These are phyloP conservation scores for Selenia dentaria DNA, from an alignment of 2,888 invertebrate genomes.

Conservation along the genomic window DNA sequence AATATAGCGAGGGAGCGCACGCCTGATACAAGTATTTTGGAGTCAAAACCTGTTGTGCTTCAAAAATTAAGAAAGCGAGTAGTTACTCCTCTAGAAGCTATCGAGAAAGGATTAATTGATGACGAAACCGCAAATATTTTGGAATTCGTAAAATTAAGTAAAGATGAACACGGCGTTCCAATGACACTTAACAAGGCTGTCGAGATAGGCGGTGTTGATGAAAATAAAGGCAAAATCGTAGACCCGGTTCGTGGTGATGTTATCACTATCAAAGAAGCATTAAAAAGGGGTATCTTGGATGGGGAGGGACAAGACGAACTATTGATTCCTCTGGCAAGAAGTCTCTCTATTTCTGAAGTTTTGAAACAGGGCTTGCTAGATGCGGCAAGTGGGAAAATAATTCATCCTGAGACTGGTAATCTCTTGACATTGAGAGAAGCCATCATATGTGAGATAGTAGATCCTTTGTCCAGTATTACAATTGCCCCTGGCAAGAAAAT, in stretches of 20 bases:
- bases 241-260: constrained; percentile 93
- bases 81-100: constrained; percentile 90
- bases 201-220: constrained; percentile 87
- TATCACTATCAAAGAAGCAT: constrained; percentile 92
- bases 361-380: constrained; percentile 94
- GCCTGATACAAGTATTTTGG: constrained; percentile 82
- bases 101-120: constrained; percentile 92
- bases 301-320: constrained; percentile 90
- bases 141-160: constrained; percentile 84
- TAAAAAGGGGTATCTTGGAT: constrained; percentile 92
- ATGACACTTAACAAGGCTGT: constrained; percentile 92
- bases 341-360: constrained; percentile 92
- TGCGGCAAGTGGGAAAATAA: constrained; percentile 88
- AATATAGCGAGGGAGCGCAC: constrained; percentile 86
- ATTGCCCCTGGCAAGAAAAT: constrained; percentile 86
- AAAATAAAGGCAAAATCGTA: constrained; percentile 89
- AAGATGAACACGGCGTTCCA: constrained; percentile 83
- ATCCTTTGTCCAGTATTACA: constrained; percentile 90
- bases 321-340: constrained; percentile 91
- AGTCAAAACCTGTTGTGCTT: constrained; percentile 88
- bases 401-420: constrained; percentile 95
- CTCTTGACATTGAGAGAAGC: constrained; percentile 92
- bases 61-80: constrained; percentile 92
- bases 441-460: constrained; percentile 94
- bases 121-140: constrained; percentile 89